phyloP scores from a whole-genome alignment of 2,113 vertebrate species.

The Tragulus kanchil region DNA sequence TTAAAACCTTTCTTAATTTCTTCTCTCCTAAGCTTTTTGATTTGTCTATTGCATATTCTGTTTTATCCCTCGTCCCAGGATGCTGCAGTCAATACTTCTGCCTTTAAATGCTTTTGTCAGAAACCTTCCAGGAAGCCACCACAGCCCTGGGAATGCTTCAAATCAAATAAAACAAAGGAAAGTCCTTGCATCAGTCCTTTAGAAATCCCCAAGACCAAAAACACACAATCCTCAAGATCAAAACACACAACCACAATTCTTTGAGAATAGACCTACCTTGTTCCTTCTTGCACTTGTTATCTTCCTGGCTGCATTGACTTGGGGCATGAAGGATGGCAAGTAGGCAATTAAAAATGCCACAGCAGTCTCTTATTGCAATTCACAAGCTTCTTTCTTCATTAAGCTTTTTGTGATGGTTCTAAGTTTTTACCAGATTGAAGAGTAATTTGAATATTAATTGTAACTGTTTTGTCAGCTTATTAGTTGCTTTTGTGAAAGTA shows the following conservation, averaged over 20 bases:
- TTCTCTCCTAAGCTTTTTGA: neutral
- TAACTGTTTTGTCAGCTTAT: neutral
- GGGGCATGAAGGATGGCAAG: neutral
- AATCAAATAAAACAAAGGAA: neutral
- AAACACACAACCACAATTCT: neutral
- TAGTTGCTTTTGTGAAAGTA: neutral
- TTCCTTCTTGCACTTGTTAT: neutral
- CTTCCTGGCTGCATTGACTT: neutral
- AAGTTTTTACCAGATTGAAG: neutral
- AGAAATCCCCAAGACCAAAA: neutral
- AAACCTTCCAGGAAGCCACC: neutral
- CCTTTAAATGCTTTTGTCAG: neutral
- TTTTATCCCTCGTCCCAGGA: neutral
- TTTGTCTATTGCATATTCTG: neutral
- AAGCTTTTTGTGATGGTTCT: neutral
- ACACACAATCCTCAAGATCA: neutral
- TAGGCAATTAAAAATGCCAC: neutral
- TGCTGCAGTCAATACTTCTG: neutral
- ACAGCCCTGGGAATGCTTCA: neutral
- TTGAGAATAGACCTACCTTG: neutral
- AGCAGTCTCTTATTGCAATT: neutral
- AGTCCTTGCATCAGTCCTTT: neutral
- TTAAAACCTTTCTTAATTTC: neutral
- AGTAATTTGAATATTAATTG: neutral
- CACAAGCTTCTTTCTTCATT: slow-evolving; percentile 17